Conservation (phyloP, 2,888 invertebrate genomes). For the Drosophila quinaria region DNA sequence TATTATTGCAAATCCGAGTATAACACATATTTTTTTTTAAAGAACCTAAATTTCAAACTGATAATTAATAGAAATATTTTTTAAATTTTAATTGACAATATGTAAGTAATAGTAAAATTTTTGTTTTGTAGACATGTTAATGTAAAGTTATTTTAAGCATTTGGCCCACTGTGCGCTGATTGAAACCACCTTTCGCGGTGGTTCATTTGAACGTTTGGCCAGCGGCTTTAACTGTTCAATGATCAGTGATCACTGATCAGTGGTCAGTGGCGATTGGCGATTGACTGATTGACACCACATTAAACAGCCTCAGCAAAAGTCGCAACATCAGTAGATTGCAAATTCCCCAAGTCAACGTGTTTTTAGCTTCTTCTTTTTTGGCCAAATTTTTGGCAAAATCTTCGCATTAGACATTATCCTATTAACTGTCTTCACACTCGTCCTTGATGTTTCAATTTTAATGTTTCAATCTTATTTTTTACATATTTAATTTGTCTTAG, state of each 20-base stretch:
- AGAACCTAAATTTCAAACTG: too few relatives aligned
- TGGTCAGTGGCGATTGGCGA: not conserved
- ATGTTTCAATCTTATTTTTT: too few relatives aligned
- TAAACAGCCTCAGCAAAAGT: slow-evolving; percentile 5
- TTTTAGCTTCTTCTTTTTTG: not conserved
- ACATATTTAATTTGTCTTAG: too few relatives aligned
- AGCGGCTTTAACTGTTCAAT: slow-evolving; percentile 27
- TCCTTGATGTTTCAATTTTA: too few relatives aligned
- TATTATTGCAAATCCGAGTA: too few relatives aligned
- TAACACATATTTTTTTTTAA: too few relatives aligned
- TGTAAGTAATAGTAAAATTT: not conserved
- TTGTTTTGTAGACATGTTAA: not conserved
- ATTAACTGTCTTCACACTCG: not conserved
- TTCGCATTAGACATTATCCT: not conserved
- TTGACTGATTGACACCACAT: slow-evolving; percentile 20
- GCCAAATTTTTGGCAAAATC: not conserved
- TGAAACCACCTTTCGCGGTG: not conserved
- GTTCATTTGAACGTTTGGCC: slow-evolving; percentile 12
- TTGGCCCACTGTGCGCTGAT: not conserved
- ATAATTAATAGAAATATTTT: too few relatives aligned
- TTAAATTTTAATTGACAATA: too few relatives aligned
- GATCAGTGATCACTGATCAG: not conserved
- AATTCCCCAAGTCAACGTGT: not conserved
- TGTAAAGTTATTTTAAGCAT: not conserved
- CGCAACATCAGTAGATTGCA: not conserved